Evolutionary conservation across 2,113 vertebrate species (phyloP), one percentile per base, ranked within the genome.

Genomic region (Callionymus lyra): DNA sequence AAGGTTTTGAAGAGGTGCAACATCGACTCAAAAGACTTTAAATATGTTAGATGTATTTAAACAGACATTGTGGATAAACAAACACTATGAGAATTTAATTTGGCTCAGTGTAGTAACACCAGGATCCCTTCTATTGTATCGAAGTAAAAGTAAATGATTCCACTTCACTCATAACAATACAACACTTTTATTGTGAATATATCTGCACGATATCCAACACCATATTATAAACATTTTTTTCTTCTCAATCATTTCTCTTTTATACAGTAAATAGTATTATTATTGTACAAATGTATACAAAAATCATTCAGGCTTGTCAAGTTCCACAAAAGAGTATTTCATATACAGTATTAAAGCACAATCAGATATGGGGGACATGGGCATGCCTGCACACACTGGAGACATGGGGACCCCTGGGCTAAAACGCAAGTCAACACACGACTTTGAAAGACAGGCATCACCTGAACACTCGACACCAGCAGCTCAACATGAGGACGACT

Each of bases 251-350:
- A 41, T 72, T 65, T 87, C 86, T 89, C 70, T 77, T 84, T 86
- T 76, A 63, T 83, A 83, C 78, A 81, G 66, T 81, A 75, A 82
- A 88, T 92, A 93, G 88, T 84, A 87, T 85, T 90, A 87, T 85
- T 90, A 90, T 88, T 87, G 84, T 98, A 98, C 93, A 98, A 98
- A 94, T 93, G 88, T 92, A 92, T 98, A 97, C 89, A 98, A 98
- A 98, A 98, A 90, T 82, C 70, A 87, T 84, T 89, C 88, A 91
- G 88, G 86, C 89, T 89, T 85, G 78, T 90, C 81, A 91, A 85
- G 84, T 89, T 91, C 84, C 91, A 95, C 92, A 93, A 92, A 95
- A 93, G 83, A 90, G 85, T 92, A 86, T 86, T 86, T 69, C 39
- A 58, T 81, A 86, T 81, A 67, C 59, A 70, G 64, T 78, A 80